Base-by-base conservation (phyloP, 2,113 vertebrate genomes). In the Corynorhinus townsendii region DNA sequence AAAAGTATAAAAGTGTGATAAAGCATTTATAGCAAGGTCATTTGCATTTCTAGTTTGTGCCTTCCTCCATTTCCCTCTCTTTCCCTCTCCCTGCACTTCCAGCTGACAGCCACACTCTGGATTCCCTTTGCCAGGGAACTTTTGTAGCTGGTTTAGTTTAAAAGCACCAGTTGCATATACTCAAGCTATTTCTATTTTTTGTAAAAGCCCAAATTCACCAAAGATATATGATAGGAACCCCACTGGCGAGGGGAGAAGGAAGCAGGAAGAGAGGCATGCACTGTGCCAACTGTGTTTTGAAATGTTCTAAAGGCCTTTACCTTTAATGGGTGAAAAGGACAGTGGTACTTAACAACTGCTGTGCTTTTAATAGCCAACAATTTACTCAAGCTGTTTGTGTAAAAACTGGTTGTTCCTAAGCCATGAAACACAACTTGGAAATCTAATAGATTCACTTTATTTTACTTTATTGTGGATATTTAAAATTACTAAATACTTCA, bases 401-500 rank as follows among this genome's bases (percentile, higher is more conserved):
- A 40, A 82, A 54, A 54, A 86, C 8, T 94, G 45, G 35, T 40
- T 86, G 84, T 76, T 81, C n/a, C 81, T 66, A 86, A 89, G 59
- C 30, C 30, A 62, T 89, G 71, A 89, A 95, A 89, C 19, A 72
- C 43, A 66, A 88, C 77, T 88, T 88, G 30, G 54, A 84, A 80
- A 45, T 89, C 56, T 75, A 85, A 93, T 47, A 72, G 77, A 56
- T 66, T 38, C 20, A 88, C 40, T 56, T 86, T 75, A 43, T 68
- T 79, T 73, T 12, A 10, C 33, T 85, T 93, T 68, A 66, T 7
- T 89, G 17, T 30, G 22, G 59, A 62, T 62, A 62, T 81, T 45
- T 3, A 33, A 93, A 95, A 84, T 91, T 80, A 95, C 24, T 11
- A 90, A 86, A 22, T 75, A 93, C n/a, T 69, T 81, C 59, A 94